Conservation (phyloP, 2,888 invertebrate genomes). For the Epinotia demarniana region DNA sequence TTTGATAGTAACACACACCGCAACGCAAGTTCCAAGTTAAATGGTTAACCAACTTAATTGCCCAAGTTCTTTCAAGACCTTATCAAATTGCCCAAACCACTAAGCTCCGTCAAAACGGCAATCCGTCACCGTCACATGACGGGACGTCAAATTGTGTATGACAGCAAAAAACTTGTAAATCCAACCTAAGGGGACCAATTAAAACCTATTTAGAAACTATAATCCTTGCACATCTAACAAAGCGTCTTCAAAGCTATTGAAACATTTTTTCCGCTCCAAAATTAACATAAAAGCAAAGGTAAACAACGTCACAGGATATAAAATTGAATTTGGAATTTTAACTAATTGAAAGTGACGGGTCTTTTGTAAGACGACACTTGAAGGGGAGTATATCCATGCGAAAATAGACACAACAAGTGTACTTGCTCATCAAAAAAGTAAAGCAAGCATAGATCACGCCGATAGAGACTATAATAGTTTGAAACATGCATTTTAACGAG, state of each 20-base stretch:
- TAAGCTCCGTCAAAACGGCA: conserved; percentile 55
- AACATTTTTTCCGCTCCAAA: conserved; percentile 49
- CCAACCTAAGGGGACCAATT: conserved; percentile 68
- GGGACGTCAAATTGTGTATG: conserved; percentile 56
- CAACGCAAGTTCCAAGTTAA: conserved; percentile 8
- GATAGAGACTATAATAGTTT: conserved; percentile 7
- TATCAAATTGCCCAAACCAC: conserved; percentile 42
- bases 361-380: conserved; percentile 60
- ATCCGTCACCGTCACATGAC: conserved; percentile 58
- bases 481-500: neutral
- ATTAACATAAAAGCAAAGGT: conserved; percentile 48
- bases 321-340: conserved; percentile 57
- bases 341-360: conserved; percentile 68
- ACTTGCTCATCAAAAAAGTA: neutral
- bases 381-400: conserved; percentile 55
- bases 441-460: neutral
- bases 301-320: conserved; percentile 56
- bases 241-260: conserved; percentile 18
- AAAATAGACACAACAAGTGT: conserved; percentile 51
- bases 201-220: conserved; percentile 72
- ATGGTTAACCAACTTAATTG: conserved; percentile 20
- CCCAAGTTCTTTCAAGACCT: conserved; percentile 1
- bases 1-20: conserved; percentile 1
- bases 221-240: conserved; percentile 58
- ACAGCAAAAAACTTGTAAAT: conserved; percentile 51